These are phyloP conservation scores for Propsilocerus akamusi DNA, from an alignment of 1,140 invertebrate genomes.

Conservation along the genomic window DNA sequence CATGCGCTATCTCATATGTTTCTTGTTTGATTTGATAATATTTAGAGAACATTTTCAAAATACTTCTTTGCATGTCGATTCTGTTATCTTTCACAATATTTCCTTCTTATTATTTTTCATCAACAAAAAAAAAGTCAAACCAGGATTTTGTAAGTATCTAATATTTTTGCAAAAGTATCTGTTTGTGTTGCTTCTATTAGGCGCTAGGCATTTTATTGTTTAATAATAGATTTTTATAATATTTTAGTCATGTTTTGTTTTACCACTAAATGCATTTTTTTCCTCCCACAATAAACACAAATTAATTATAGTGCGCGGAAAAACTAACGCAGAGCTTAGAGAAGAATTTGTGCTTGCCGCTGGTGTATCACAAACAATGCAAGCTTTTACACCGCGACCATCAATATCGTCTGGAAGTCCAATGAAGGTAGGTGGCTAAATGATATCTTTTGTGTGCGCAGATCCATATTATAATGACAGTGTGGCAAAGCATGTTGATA, in stretches of 20 bases:
- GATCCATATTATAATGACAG: not conserved
- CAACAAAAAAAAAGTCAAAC: not conserved
- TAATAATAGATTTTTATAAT: slow-evolving; percentile 16
- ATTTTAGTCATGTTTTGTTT: slow-evolving; percentile 10
- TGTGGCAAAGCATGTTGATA: not conserved
- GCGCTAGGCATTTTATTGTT: slow-evolving; percentile 5
- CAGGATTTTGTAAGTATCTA: slow-evolving; percentile 2
- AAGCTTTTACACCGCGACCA: slow-evolving; percentile 80
- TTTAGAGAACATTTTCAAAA: too few relatives aligned
- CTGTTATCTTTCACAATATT: not conserved
- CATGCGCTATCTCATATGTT: too few relatives aligned
- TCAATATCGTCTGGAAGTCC: slow-evolving; percentile 55
- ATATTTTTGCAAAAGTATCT: not conserved
- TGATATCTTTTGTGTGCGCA: too few relatives aligned
- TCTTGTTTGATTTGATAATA: too few relatives aligned
- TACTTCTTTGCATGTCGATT: too few relatives aligned
- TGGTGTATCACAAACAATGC: slow-evolving; percentile 93
- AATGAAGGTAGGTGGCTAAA: slow-evolving; percentile 22
- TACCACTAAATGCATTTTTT: slow-evolving; percentile 5
- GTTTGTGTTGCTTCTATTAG: not conserved
- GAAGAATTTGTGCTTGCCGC: slow-evolving; percentile 97
- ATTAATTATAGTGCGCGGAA: slow-evolving; percentile 78
- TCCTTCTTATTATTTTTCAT: not conserved
- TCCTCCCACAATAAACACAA: slow-evolving; percentile 9
- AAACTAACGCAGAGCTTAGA: slow-evolving; percentile 96